phyloP scores from a whole-genome alignment of 2,888 invertebrate species.

The Eubasilissa splendida region DNA sequence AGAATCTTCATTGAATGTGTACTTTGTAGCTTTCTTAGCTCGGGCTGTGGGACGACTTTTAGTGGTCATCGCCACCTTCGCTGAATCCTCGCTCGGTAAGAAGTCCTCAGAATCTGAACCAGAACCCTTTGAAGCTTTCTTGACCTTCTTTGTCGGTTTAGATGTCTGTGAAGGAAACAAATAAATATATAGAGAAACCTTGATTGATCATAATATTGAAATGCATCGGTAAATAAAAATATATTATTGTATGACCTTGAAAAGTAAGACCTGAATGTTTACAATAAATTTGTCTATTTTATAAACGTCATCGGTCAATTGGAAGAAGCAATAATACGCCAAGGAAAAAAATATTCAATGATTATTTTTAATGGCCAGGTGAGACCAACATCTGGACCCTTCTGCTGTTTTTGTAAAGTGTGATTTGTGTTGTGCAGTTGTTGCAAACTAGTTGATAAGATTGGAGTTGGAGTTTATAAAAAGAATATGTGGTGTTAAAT shows the following conservation, averaged over 20 bases:
- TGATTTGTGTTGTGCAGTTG: no score
- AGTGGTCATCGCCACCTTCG: slow-evolving; percentile 53
- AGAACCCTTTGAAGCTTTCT: slow-evolving; percentile 62
- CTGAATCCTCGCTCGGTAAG: slow-evolving; percentile 47
- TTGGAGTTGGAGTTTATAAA: no score
- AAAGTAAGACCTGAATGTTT: no score
- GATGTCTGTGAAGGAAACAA: slow-evolving; percentile 41
- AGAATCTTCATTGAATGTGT: slow-evolving; percentile 69
- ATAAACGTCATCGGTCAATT: no score
- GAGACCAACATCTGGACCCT: no score
- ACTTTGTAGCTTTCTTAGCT: slow-evolving; percentile 62
- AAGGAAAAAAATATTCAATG: no score
- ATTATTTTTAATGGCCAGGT: no score
- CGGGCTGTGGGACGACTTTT: slow-evolving; percentile 59
- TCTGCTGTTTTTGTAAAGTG: no score
- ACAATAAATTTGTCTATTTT: no score
- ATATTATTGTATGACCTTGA: neutral
- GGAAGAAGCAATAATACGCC: no score
- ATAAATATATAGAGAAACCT: neutral
- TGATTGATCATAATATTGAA: neutral
- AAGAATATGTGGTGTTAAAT: no score
- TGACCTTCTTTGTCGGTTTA: slow-evolving; percentile 63
- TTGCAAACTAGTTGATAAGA: no score
- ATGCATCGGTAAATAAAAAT: neutral
- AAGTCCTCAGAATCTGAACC: slow-evolving; percentile 64